phyloP scores from a whole-genome alignment of 2,888 invertebrate species.

The Cheilosia vernalis region DNA sequence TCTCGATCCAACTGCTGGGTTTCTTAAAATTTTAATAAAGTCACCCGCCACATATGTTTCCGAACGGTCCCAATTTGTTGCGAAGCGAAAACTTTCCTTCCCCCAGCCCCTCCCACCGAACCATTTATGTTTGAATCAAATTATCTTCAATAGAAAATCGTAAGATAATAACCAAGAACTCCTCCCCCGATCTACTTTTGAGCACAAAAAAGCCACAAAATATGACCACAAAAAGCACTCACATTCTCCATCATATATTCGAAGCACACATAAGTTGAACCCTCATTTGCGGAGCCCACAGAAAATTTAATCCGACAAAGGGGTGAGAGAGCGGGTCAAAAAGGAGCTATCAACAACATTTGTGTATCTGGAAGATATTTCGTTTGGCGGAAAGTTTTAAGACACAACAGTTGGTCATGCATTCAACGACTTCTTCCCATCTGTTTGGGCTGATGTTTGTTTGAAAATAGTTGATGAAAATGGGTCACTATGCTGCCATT shows the following conservation, averaged over 20 bases:
- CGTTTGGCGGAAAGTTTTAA: constrained; percentile 52
- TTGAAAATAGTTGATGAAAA: constrained; percentile 46
- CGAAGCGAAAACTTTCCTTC: constrained; percentile 22
- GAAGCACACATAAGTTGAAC: constrained; percentile 43
- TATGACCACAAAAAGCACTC: constrained; percentile 70
- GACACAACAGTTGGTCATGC: constrained; percentile 70
- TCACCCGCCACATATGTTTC: constrained; percentile 19
- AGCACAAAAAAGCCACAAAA: constrained; percentile 64
- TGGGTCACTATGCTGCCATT: constrained; percentile 45
- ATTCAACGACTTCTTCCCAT: background rate
- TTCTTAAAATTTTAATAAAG: constrained; percentile 54
- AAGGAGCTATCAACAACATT: constrained; percentile 67
- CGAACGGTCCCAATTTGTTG: constrained; percentile 7
- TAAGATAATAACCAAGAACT: constrained; percentile 53
- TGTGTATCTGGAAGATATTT: constrained; percentile 52
- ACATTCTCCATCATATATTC: constrained; percentile 24
- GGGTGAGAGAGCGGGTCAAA: constrained; percentile 61
- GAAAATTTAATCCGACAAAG: constrained; percentile 59
- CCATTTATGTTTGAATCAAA: constrained; percentile 36
- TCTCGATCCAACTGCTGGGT: constrained; percentile 47
- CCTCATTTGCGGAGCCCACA: constrained; percentile 65
- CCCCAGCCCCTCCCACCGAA: background rate
- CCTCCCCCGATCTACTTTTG: background rate
- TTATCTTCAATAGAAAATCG: constrained; percentile 65
- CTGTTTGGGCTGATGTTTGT: background rate